Evolutionary conservation across 2,888 invertebrate species (phyloP).

Genomic region (Campaea margaritaria): DNA sequence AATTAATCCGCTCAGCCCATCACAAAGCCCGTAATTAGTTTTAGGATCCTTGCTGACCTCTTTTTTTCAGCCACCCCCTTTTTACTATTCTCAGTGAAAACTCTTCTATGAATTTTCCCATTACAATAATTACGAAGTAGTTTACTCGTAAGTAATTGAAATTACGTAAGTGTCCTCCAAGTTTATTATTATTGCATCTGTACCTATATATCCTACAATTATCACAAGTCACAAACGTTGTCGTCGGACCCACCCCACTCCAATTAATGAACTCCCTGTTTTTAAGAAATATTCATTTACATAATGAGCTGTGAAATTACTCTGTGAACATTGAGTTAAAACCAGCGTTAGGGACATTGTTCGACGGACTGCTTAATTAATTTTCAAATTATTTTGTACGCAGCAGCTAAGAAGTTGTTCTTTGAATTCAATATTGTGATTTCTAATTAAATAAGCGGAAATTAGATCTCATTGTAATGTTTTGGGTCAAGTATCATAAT

Average conservation of each 20-base stretch:
- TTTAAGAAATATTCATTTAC: slow-evolving; percentile 59
- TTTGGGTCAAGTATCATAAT: slow-evolving; percentile 6
- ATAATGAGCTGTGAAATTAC: slow-evolving; percentile 59
- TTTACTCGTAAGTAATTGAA: too few relatives aligned
- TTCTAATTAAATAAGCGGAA: slow-evolving; percentile 23
- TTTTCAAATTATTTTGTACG: slow-evolving; percentile 55
- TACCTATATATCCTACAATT: too few relatives aligned
- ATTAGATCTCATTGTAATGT: slow-evolving; percentile 19
- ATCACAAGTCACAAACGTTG: slow-evolving; percentile 20
- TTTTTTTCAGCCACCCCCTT: too few relatives aligned
- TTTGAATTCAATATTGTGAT: slow-evolving; percentile 18
- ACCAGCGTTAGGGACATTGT: slow-evolving; percentile 53
- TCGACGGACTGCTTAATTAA: slow-evolving; percentile 56
- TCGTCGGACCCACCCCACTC: slow-evolving; percentile 23
- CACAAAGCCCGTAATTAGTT: too few relatives aligned
- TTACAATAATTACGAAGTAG: too few relatives aligned
- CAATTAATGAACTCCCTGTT: slow-evolving; percentile 43
- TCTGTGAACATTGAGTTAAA: slow-evolving; percentile 54
- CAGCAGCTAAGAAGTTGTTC: slow-evolving; percentile 14
- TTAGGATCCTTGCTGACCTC: too few relatives aligned
- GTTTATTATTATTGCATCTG: too few relatives aligned
- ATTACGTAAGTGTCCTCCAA: too few relatives aligned
- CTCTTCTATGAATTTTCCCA: too few relatives aligned
- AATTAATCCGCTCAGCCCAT: too few relatives aligned
- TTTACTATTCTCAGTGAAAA: too few relatives aligned